A percentile compares a stretch with the other conserved stretches of the same genome.
Evolutionary conservation across 2,797 vertebrate genomes (phyloP).

Genomic region (Antrozous pallidus): DNA sequence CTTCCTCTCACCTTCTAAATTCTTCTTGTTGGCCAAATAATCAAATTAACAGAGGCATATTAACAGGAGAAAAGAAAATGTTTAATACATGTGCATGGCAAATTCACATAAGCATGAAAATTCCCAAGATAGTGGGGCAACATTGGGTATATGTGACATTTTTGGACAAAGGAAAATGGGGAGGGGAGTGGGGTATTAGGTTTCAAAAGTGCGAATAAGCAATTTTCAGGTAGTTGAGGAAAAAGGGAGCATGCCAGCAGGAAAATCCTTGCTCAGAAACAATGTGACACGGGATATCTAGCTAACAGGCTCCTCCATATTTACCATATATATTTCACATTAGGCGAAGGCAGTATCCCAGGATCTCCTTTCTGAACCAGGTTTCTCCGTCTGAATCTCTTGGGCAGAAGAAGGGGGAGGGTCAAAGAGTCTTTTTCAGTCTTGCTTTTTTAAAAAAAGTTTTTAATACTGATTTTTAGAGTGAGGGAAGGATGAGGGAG

Average conservation of each 20-base stretch:
- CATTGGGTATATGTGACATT: not conserved
- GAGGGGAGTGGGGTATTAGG: not conserved
- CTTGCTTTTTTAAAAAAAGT: too few species aligned
- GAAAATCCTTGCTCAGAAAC: not conserved
- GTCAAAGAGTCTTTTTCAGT: not conserved
- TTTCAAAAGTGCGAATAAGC: not conserved
- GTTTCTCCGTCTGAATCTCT: not conserved
- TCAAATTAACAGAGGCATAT: not conserved
- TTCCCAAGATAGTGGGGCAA: not conserved
- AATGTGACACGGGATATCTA: not conserved
- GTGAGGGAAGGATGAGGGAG: too few species aligned
- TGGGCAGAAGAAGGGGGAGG: not conserved
- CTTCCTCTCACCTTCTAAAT: not conserved
- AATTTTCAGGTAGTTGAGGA: not conserved
- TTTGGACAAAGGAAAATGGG: not conserved
- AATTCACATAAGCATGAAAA: not conserved
- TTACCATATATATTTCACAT: not conserved
- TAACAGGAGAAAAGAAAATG: not conserved
- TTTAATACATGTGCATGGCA: not conserved
- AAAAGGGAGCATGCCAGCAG: not conserved
- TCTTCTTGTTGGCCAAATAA: not conserved
- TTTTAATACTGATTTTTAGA: too few species aligned
- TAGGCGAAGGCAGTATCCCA: not conserved
- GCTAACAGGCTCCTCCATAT: not conserved
- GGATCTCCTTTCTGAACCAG: not conserved